These are phyloP conservation scores for Melieria omissa DNA, from an alignment of 2,888 invertebrate genomes.

Conservation along the genomic window DNA sequence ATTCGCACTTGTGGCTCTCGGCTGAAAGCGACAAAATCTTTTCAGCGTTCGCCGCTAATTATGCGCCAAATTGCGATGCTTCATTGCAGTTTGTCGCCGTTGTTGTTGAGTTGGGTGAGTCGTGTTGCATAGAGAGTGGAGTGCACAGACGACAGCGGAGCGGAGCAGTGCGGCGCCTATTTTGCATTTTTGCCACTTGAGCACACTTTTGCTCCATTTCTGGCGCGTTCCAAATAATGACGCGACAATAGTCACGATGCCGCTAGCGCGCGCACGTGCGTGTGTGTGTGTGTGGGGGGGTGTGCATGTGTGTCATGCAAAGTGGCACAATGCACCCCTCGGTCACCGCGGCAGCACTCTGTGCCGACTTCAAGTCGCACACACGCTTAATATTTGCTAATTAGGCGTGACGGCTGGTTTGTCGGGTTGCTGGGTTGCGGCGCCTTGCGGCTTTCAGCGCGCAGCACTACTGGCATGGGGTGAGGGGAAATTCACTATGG, in stretches of 20 bases:
- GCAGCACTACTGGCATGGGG: too few relatives aligned
- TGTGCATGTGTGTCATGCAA: background rate
- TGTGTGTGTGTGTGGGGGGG: conserved; percentile 44
- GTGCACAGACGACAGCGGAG: background rate
- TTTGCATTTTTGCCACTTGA: conserved; percentile 33
- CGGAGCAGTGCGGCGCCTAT: conserved; percentile 7
- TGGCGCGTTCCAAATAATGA: background rate
- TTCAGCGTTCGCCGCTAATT: conserved; percentile 16
- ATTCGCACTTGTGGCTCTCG: too few relatives aligned
- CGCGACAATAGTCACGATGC: background rate
- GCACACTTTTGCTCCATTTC: conserved; percentile 38
- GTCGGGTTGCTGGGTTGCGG: too few relatives aligned
- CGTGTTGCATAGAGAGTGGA: background rate
- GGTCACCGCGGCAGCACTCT: too few relatives aligned
- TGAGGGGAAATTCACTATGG: too few relatives aligned
- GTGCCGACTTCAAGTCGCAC: too few relatives aligned
- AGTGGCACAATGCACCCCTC: too few relatives aligned
- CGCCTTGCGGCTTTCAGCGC: too few relatives aligned
- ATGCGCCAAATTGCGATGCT: conserved; percentile 30
- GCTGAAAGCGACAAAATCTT: too few relatives aligned
- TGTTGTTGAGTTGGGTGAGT: background rate
- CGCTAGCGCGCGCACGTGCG: conserved; percentile 31
- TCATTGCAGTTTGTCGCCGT: background rate
- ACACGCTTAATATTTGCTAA: too few relatives aligned
- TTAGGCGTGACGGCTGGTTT: too few relatives aligned